A percentile compares a stretch with the other conserved stretches of the same genome.
These are phyloP conservation scores for Rachycentron canadum DNA, from an alignment of 2,797 vertebrate genomes.

Conservation along the genomic window DNA sequence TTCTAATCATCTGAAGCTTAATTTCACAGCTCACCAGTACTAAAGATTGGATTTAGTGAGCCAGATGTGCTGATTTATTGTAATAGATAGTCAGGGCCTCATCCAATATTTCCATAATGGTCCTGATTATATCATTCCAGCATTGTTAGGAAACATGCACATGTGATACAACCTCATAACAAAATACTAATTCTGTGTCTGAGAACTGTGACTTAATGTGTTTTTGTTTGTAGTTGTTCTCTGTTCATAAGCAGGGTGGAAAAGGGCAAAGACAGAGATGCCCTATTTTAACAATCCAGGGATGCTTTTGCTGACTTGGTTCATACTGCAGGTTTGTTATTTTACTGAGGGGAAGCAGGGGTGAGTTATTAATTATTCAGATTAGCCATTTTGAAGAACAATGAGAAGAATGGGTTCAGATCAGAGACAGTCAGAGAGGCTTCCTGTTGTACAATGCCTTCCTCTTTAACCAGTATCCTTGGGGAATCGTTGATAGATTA, in stretches of 20 bases:
- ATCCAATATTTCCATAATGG: conserved; percentile 40
- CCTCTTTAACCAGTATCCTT: conserved; percentile 33
- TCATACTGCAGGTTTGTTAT: conserved; percentile 35
- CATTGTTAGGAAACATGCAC: conserved; percentile 6
- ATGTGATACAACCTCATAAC: not conserved
- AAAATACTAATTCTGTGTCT: not conserved
- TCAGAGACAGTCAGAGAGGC: conserved; percentile 29
- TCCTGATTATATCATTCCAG: conserved; percentile 1
- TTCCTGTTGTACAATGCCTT: conserved; percentile 17
- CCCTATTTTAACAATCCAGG: conserved; percentile 18
- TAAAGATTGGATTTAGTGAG: conserved; percentile 70
- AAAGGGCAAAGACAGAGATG: conserved; percentile 7
- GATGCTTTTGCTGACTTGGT: conserved; percentile 47
- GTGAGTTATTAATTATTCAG: conserved; percentile 59
- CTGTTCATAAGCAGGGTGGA: not conserved
- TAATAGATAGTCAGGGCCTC: conserved; percentile 40
- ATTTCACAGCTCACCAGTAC: conserved; percentile 82
- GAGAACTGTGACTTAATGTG: not conserved
- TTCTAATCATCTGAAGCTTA: conserved; percentile 67
- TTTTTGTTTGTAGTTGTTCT: not conserved
- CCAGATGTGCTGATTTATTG: conserved; percentile 72
- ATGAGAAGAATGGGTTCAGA: conserved; percentile 41
- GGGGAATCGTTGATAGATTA: conserved; percentile 62
- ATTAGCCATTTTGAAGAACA: conserved; percentile 48
- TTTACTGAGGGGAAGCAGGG: conserved; percentile 28